Base-by-base conservation (phyloP, 1,140 invertebrate species). In the Aradophagus sp. region DNA sequence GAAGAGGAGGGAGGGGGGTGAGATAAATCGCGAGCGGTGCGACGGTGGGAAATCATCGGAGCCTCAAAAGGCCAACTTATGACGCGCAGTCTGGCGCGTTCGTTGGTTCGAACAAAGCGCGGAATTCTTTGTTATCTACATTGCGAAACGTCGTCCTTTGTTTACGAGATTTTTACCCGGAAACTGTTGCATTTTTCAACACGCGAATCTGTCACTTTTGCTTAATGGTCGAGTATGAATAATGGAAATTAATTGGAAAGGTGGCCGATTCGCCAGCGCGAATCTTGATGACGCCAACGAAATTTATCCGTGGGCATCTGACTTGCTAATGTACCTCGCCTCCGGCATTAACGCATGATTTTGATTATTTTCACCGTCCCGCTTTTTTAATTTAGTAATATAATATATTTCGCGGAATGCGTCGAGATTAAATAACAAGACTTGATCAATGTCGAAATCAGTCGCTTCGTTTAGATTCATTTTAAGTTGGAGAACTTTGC, bases 111-210 rank as follows among this genome's bases (percentile, higher is more conserved):
- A 61, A 69, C 42, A 53, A 59, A 38, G 47, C 45, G 45, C 47
- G 56, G 62, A 50, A 48, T 41, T 38, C 35, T 58, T 50, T 63
- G 56, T 56, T 56, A 44, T 53, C 59, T 65, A 19, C n/a, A n/a
- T 34, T 19, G 38, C 29, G 42, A 38, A 56, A 31, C 50, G 52
- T 58, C 42, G 36, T 52, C 23, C 35, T 69, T 61, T 61, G 66
- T 56, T 61, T 59, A 53, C 19, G 31, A 42, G 58, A 38, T 36
- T 63, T 32, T 38, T 62, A 29, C 16, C 17, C 41, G 35, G 23
- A 23, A 56, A 39, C 41, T 36, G 44, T 52, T 62, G 42, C 42
- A 50, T 52, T 63, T 63, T 70, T 53, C 32, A 38, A 6, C 44
- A 10, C 35, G 32, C 14, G 42, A 55, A 47, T 32, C 16, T 15